These are phyloP conservation scores for Ctena decussata DNA, from an alignment of 2,888 invertebrate genomes.

Conservation along the genomic window DNA sequence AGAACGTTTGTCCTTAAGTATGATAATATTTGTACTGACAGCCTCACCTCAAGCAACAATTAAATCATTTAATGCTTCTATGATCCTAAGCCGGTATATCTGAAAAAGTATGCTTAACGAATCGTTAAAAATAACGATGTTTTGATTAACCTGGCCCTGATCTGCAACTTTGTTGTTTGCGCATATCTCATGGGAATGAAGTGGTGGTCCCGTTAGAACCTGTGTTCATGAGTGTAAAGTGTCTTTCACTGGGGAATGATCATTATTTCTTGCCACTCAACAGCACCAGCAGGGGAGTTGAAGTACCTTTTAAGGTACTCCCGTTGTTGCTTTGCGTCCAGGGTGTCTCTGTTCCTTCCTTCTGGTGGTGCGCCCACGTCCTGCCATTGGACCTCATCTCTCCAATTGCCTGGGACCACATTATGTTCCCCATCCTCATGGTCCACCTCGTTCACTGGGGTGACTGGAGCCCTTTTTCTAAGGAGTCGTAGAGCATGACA, in stretches of 20 bases:
- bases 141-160: too few relatives aligned
- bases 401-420: slow-evolving; percentile 39
- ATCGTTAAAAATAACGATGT: too few relatives aligned
- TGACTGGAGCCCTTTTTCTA: slow-evolving; percentile 35
- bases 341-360: slow-evolving; percentile 36
- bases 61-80: too few relatives aligned
- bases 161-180: too few relatives aligned
- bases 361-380: slow-evolving; percentile 23
- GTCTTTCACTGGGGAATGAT: slow-evolving; percentile 12
- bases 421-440: slow-evolving; percentile 42
- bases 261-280: slow-evolving; percentile 48
- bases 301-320: slow-evolving; percentile 40
- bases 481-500: slow-evolving; percentile 50
- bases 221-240: background rate
- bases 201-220: background rate
- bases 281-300: slow-evolving; percentile 38
- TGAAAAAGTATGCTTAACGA: too few relatives aligned
- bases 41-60: too few relatives aligned
- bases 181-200: too few relatives aligned
- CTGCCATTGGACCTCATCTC: slow-evolving; percentile 37
- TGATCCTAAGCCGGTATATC: too few relatives aligned
- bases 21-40: too few relatives aligned
- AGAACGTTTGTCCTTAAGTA: too few relatives aligned
- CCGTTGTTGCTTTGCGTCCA: slow-evolving; percentile 47
- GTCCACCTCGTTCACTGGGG: slow-evolving; percentile 42